phyloP scores from a whole-genome alignment of 2,113 vertebrate species.

The Recurvirostra avosetta region DNA sequence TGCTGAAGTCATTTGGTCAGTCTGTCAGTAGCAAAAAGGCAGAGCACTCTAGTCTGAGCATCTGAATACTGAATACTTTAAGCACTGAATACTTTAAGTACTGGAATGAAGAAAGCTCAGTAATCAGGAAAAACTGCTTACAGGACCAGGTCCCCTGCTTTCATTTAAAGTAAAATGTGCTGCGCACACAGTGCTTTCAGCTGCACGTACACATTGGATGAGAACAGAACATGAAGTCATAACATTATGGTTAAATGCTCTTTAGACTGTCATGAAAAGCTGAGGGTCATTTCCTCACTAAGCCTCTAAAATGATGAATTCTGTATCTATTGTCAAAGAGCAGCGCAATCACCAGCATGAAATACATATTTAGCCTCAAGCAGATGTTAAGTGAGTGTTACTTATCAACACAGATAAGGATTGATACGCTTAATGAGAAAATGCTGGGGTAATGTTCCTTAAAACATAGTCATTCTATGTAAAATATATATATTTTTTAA shows the following conservation, averaged over 20 bases:
- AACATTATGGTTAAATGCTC: not conserved
- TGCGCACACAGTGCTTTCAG: not conserved
- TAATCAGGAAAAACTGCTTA: not conserved
- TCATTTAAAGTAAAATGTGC: not conserved
- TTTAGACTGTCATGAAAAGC: conserved; percentile 25
- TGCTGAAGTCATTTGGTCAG: not conserved
- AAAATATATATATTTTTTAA: not conserved
- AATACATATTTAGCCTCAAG: conserved; percentile 59
- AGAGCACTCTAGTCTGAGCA: not conserved
- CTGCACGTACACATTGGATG: not conserved
- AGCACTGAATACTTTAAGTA: not conserved
- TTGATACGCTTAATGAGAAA: not conserved
- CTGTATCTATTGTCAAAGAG: not conserved
- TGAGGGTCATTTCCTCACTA: conserved; percentile 26
- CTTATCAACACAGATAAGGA: not conserved
- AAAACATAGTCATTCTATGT: not conserved
- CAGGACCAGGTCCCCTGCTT: not conserved
- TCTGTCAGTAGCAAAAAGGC: not conserved
- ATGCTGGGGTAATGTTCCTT: not conserved
- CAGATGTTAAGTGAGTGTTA: conserved; percentile 29
- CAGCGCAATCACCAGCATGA: not conserved
- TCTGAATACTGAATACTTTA: not conserved
- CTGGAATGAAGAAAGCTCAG: not conserved
- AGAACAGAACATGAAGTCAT: not conserved
- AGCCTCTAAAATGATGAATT: not conserved